phyloP scores from a whole-genome alignment of 2,113 vertebrate species.

The Otolemur garnettii region DNA sequence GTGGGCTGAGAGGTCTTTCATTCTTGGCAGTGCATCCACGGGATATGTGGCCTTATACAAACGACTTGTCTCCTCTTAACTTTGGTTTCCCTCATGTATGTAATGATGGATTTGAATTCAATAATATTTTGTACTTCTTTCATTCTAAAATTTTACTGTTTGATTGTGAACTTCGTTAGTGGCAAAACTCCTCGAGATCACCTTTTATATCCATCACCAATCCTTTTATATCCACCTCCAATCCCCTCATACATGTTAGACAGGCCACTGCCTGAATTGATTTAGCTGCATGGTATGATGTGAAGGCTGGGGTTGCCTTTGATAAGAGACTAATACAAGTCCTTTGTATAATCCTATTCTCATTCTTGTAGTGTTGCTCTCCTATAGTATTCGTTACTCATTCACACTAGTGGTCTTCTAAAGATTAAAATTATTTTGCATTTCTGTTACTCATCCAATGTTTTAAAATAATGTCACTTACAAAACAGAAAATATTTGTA shows the following conservation, averaged over 20 bases:
- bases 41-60: background rate
- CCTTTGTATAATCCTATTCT: background rate
- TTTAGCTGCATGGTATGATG: background rate
- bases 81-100: background rate
- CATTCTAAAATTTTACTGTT: background rate
- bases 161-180: background rate
- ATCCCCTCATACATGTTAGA: rapidly evolving
- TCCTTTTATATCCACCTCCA: background rate
- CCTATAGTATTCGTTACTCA: background rate
- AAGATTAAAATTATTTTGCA: background rate
- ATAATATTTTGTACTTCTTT: background rate
- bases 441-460: background rate
- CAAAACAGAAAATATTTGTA: background rate
- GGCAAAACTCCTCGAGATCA: background rate
- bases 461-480: slow-evolving; percentile 34
- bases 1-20: background rate
- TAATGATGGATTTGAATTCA: background rate
- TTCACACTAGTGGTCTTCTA: background rate
- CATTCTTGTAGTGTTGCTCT: background rate
- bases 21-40: background rate
- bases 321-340: background rate
- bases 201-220: background rate
- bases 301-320: background rate
- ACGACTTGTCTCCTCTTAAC: background rate
- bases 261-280: background rate